Evolutionary conservation across 2,113 vertebrate genomes (phyloP).

Genomic region (Daphoenositta chrysoptera): DNA sequence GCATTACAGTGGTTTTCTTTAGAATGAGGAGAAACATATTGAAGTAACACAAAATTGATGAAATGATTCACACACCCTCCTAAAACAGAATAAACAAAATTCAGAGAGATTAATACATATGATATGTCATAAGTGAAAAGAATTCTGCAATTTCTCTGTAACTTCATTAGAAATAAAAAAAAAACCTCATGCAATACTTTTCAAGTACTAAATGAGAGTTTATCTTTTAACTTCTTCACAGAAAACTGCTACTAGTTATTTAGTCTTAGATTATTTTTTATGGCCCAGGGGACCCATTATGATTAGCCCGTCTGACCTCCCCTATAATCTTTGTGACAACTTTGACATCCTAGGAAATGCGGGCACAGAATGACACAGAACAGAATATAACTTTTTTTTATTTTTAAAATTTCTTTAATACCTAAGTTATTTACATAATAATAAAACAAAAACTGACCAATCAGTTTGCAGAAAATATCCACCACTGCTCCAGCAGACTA

Average conservation of each 20-base stretch:
- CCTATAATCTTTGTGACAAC: background rate
- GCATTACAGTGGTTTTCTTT: slow-evolving; percentile 50
- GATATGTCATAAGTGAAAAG: background rate
- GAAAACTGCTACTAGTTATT: background rate
- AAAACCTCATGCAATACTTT: background rate
- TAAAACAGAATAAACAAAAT: slow-evolving; percentile 44
- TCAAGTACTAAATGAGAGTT: slow-evolving; percentile 46
- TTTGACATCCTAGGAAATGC: background rate
- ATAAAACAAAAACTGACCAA: background rate
- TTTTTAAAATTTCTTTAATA: background rate
- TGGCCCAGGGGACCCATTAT: background rate
- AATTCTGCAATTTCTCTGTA: background rate
- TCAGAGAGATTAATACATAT: slow-evolving; percentile 40
- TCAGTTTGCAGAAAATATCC: background rate
- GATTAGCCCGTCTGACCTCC: background rate
- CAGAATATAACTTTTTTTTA: background rate
- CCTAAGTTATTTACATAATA: background rate
- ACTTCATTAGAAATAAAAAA: slow-evolving; percentile 35
- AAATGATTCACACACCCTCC: slow-evolving; percentile 38
- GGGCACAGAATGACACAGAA: background rate
- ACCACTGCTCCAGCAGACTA: background rate
- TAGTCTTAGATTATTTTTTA: background rate
- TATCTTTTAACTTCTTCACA: slow-evolving; percentile 40
- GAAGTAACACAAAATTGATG: slow-evolving; percentile 51
- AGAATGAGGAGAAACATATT: slow-evolving; percentile 40